Conservation (phyloP, 2,113 vertebrate species). For the Andinoacara biseriatus region DNA sequence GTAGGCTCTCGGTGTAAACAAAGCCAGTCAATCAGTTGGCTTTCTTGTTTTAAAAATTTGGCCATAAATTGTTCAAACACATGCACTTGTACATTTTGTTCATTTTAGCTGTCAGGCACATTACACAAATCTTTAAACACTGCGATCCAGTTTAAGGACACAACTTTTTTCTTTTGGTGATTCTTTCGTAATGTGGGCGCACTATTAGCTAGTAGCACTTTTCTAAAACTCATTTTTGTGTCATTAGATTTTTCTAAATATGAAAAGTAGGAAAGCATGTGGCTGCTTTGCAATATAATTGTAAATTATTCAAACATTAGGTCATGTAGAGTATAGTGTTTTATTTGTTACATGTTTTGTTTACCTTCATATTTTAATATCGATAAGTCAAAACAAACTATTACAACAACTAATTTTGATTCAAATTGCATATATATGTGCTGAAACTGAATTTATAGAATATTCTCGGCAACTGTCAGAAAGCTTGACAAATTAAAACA, state of each 20-base stretch:
- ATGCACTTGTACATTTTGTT: not conserved
- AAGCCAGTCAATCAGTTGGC: conserved; percentile 11
- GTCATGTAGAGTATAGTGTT: not conserved
- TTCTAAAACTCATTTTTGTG: not conserved
- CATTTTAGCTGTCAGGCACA: not conserved
- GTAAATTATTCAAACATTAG: not conserved
- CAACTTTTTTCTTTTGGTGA: not conserved
- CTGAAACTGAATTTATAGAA: not conserved
- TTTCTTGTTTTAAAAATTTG: not conserved
- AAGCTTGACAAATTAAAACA: not conserved
- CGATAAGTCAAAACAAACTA: not conserved
- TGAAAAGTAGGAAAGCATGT: not conserved
- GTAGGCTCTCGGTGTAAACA: not conserved
- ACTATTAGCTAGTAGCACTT: not conserved
- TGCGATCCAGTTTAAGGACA: not conserved
- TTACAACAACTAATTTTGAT: not conserved
- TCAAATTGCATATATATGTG: not conserved
- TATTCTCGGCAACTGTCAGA: not conserved
- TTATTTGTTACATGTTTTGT: not conserved
- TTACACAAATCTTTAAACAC: not conserved
- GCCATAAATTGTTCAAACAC: not conserved
- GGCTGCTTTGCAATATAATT: not conserved
- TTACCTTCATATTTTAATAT: not conserved
- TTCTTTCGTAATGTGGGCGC: fast-evolving
- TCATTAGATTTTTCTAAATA: not conserved